These are phyloP conservation scores for Hirudo medicinalis DNA, from an alignment of 1,140 invertebrate species.

Conservation along the genomic window DNA sequence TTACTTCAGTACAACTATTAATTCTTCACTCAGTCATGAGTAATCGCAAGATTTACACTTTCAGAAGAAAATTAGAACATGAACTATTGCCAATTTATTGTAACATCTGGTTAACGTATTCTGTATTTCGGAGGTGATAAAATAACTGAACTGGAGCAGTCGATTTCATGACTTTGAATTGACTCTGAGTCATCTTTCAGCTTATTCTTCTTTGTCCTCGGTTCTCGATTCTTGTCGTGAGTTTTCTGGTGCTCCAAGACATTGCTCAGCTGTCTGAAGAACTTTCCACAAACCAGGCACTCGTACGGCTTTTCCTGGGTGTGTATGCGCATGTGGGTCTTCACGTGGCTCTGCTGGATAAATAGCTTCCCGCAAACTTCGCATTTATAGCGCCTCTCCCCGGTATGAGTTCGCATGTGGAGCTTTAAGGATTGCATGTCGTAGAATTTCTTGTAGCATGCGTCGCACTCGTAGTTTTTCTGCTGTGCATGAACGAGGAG, in stretches of 20 bases:
- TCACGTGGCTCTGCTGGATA: conserved; percentile 17
- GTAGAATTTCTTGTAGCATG: conserved; percentile 21
- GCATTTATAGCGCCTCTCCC: conserved; percentile 23
- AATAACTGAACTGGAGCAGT: too few relatives aligned
- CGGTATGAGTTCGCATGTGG: conserved; percentile 30
- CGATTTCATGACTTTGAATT: too few relatives aligned
- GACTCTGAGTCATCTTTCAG: too few relatives aligned
- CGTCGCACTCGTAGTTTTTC: conserved; percentile 52
- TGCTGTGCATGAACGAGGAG: conserved; percentile 85
- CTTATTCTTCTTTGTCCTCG: too few relatives aligned
- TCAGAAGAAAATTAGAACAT: too few relatives aligned
- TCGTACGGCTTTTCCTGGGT: conserved; percentile 25
- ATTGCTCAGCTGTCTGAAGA: conserved; percentile 24
- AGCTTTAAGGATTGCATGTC: conserved; percentile 14
- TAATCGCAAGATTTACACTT: too few relatives aligned
- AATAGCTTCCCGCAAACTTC: conserved; percentile 23
- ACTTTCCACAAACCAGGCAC: conserved; percentile 26
- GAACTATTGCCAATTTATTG: too few relatives aligned
- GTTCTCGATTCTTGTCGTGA: conserved; percentile 17
- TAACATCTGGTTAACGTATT: too few relatives aligned
- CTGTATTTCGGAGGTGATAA: too few relatives aligned
- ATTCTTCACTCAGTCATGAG: too few relatives aligned
- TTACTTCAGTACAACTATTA: too few relatives aligned
- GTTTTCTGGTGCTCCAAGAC: conserved; percentile 28
- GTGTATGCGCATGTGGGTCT: conserved; percentile 23